Percentiles rank a stretch among this genome's conserved stretches.
These are phyloP conservation scores for Campylomormyrus numenius DNA, from an alignment of 2,113 vertebrate species.

Conservation along the genomic window DNA sequence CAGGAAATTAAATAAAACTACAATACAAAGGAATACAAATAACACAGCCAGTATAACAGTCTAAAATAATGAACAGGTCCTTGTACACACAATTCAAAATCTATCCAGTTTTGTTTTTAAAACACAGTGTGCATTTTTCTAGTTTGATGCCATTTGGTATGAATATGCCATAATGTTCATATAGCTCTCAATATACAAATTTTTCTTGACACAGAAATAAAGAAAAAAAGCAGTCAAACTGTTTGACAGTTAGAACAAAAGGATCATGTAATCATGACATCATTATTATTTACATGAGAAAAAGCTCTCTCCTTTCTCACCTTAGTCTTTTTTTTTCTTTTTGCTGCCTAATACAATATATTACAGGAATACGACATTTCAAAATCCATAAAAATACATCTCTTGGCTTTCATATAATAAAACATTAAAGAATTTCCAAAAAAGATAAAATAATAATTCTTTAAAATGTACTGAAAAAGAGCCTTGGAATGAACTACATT, in stretches of 20 bases:
- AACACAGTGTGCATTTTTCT: neutral
- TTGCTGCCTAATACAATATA: conserved; percentile 53
- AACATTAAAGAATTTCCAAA: neutral
- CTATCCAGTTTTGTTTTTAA: conserved; percentile 9
- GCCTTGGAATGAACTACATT: neutral
- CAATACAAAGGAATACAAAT: neutral
- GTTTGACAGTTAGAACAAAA: conserved; percentile 50
- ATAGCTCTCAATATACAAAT: conserved; percentile 41
- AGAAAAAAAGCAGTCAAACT: conserved; percentile 40
- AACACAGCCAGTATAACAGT: neutral
- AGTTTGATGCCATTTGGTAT: neutral
- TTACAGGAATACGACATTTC: conserved; percentile 46
- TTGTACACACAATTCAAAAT: conserved; percentile 10
- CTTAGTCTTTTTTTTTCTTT: conserved; percentile 33
- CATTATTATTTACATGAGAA: conserved; percentile 44
- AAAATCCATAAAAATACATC: conserved; percentile 15
- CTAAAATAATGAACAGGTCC: neutral
- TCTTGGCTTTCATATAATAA: conserved; percentile 7
- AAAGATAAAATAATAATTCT: conserved; percentile 2
- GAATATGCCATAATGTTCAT: conserved; percentile 22
- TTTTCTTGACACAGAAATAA: conserved; percentile 48
- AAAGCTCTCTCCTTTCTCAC: conserved; percentile 14
- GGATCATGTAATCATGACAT: conserved; percentile 49
- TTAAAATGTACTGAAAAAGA: neutral
- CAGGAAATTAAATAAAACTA: neutral